Base-by-base conservation (phyloP, 1,140 invertebrate genomes). In the Anastatus disparis region DNA sequence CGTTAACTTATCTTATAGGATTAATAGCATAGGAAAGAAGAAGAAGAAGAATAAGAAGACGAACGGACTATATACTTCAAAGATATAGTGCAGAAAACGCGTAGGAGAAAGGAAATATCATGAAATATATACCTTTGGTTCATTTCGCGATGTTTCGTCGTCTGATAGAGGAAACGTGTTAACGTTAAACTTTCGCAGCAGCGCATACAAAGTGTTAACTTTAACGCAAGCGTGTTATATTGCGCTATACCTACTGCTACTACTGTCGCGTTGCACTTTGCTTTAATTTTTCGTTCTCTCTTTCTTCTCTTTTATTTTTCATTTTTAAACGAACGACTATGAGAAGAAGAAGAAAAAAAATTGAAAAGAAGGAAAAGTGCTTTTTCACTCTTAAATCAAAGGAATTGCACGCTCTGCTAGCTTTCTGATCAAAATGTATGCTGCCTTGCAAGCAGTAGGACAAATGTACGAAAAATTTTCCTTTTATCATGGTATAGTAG, bases 131-230 rank as follows among this genome's bases (percentile, higher is more conserved):
- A 35, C 58, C 35, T 50, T 46, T 46, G 55, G 50, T 56, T 42
- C 50, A 48, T 53, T 52, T 48, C 44, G 73, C 48, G 71, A 56
- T 59, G 55, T 64, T 31, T 48, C 17, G 35, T 12, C 27, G 72
- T 53, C 75, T 78, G 79, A 79, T 78, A 78, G 76, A 72, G 72
- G 72, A 77, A 78, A 77, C 76, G 71, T 77, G 76, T 81, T 76
- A n/a, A 74, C 67, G 24, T 42, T 13, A n/a, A n/a, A n/a, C 40
- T 56, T 44, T 68, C 55, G 64, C 68, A n/a, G 59, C 55, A 24
- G 59, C 70, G 77, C 77, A 78, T 79, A 77, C 77, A 53, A 78
- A 78, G 73, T 70, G 50, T 67, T 48, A n/a, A 71, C 69, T 75
- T 76, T 76, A 75, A 71, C 4, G 27, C 68, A 2, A 7, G 22